Base-by-base conservation (phyloP, 2,888 invertebrate genomes). In the Odontothrips loti region DNA sequence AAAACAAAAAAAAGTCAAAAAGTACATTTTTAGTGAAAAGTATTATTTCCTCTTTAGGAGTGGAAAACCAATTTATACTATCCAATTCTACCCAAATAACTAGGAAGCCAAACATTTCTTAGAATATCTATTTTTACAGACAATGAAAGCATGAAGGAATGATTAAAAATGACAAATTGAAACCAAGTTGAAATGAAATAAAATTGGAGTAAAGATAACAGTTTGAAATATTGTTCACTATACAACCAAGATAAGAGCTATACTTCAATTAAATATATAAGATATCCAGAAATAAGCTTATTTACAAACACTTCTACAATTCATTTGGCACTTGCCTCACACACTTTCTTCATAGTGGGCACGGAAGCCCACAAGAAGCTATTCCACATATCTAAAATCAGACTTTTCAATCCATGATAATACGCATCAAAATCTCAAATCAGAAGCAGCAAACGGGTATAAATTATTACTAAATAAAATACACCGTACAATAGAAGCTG, bases 261-360 rank as follows among this genome's bases (percentile, higher is more conserved):
- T 15, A 20, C 58, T 58, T 58, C 15, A 17, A 58, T 58, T 58
- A 6, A 58, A 1, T 75, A 12, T 27, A 75, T 75, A 27, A 3
- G 23, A 27, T 58, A 20, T 10, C 17, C 58, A 58, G 20, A 58
- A 58, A 58, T 75, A 75, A 75, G 27, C 27, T 27, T 75, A 75
- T 75, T 75, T 75, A 75, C 68, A 75, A 27, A 15, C 23, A 75
- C 68, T 75, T 27, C 1, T 58, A 58, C 34, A 58, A 20, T 58
- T 27, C 68, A 75, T 75, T 75, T 75, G 68, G 68, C 68, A 75
- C 68, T 23, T 75, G 68, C 68, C 68, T 75, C 68, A 75, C 27
- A 75, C 68, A 75, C 12, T 27, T 75, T 23, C 23, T 27, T 27
- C 68, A 27, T 27, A 23, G 23, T 2, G 12, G 11, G 68, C 8